Conservation (phyloP, 2,888 invertebrate species). For the Drosophila demipolita region DNA sequence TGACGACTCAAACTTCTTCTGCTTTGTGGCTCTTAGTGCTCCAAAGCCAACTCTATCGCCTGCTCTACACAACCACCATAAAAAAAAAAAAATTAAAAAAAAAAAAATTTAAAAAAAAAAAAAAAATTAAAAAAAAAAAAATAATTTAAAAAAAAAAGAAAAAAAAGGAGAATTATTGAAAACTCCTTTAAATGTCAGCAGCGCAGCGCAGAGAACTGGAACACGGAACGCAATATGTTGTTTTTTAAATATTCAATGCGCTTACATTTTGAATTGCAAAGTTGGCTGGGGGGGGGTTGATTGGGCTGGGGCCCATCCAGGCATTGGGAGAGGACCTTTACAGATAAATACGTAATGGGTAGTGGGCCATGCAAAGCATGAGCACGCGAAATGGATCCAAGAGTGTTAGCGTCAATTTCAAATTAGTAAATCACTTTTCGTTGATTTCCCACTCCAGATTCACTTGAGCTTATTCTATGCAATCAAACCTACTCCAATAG, state of each 20-base stretch:
- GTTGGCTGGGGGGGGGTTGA: slow-evolving; percentile 14
- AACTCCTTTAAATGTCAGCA: slow-evolving; percentile 76
- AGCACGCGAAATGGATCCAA: slow-evolving; percentile 23
- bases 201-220: slow-evolving; percentile 38
- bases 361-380: slow-evolving; percentile 22
- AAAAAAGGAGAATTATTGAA: slow-evolving; percentile 66
- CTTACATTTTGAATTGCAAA: slow-evolving; percentile 68
- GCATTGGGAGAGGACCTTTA: slow-evolving; percentile 1
- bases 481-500: not conserved
- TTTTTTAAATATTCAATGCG: slow-evolving; percentile 72
- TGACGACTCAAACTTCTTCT: slow-evolving; percentile 6
- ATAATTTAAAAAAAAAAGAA: slow-evolving; percentile 1
- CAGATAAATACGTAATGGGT: slow-evolving; percentile 29
- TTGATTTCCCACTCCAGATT: not conserved
- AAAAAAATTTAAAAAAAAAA: slow-evolving; percentile 7
- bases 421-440: not conserved
- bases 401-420: slow-evolving; percentile 2
- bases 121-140: not conserved
- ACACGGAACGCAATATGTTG: slow-evolving; percentile 63
- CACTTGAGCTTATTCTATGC: not conserved
- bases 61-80: slow-evolving; percentile 17
- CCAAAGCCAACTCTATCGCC: slow-evolving; percentile 41
- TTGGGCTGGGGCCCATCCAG: slow-evolving; percentile 1
- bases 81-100: slow-evolving; percentile 3
- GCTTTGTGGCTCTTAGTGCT: slow-evolving; percentile 60